Base-by-base conservation (phyloP, 1,140 invertebrate species). In the Lycorma delicatula region DNA sequence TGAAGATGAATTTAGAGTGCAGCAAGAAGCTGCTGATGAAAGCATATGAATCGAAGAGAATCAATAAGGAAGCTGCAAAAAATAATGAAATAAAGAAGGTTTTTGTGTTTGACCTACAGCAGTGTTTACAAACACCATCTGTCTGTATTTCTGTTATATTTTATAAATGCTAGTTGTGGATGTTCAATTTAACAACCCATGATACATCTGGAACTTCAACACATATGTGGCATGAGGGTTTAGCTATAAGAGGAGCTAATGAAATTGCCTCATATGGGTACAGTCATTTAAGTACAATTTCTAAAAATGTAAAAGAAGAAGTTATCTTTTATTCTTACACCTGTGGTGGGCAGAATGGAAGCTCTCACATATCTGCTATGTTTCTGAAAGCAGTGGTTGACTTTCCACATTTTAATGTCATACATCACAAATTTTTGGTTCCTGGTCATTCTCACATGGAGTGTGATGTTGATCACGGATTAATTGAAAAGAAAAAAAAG, bases 81-180 rank as follows among this genome's bases (percentile, higher is more conserved):
- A 5, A 3, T 41, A n/a, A 41, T 41, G 38, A 41, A 5, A 41
- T 16, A 41, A 20, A 41, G 12, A 16, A 16, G 38, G 12, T 20
- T 5, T 12, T 36, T 23, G 44, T 49, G 12, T 60, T 57, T 60
- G 56, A 61, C 52, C 26, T 60, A 26, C 48, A 63, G 27, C 54
- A 60, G 27, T 54, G 54, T 23, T 29, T 63, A 16, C 54, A 54
- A 29, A 60, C 57, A 18, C 53, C 57, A 9, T 53, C 38, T 47
- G 18, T 59, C 16, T 26, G 16, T 28, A 36, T 47, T n/a, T 56
- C 36, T 27, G 18, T 60, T 22, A 27, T 51, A 7, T 60, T 56
- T 31, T 60, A 60, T 18, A 62, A 62, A 54, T 12, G 48, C 7
- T 54, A 56, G 26, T 48, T 62, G 12, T 60, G 51, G 44, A 54